Evolutionary conservation across 2,113 vertebrate genomes (phyloP), one percentile per base, ranked within the genome.

Genomic region (Gallinago undulata): DNA sequence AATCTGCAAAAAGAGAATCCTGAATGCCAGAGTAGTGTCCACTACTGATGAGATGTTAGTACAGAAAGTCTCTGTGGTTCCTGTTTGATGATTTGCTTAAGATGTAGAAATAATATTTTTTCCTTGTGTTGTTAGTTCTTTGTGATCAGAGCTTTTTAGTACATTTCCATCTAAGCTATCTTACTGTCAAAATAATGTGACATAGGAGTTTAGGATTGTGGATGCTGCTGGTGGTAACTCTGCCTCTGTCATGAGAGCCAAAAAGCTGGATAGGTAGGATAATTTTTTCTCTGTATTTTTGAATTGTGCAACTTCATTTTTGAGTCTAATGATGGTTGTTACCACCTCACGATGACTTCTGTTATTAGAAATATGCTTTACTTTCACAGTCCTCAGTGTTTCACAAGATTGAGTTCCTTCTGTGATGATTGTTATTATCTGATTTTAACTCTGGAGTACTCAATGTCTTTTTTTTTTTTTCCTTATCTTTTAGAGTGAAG

Each of bases 401-500:
- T 64, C 83, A 25, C n/a, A 24, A 51, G 72, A 14, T 47, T 10
- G 59, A 35, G 37, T 60, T 91, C 6, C 2, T 22, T 19, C 67
- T 70, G 48, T n/a, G 43, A 48, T 73, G 24, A 39, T 48, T 56
- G 35, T 63, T 69, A 6, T 13, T 83, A 28, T 5, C 28, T 35
- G 19, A 23, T 81, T 66, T 57, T 86, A 72, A 70, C 69, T 68
- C 60, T 27, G 19, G 21, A 72, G 8, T 78, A 31, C 35, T 92
- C 45, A 95, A 5, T 77, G 48, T 73, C 83, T 96, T 45, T 45
- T 45, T 45, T 21, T 70, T 93, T 96, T 76, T 94, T 94, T 91
- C 39, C 69, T 96, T 96, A 4, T 93, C 53, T 97, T 98, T 95
- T 86, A 98, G 97, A 97, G 91, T 95, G 97, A 98, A 98, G 97